These are phyloP conservation scores for Polyommatus icarus DNA, from an alignment of 2,888 invertebrate genomes.

Conservation along the genomic window DNA sequence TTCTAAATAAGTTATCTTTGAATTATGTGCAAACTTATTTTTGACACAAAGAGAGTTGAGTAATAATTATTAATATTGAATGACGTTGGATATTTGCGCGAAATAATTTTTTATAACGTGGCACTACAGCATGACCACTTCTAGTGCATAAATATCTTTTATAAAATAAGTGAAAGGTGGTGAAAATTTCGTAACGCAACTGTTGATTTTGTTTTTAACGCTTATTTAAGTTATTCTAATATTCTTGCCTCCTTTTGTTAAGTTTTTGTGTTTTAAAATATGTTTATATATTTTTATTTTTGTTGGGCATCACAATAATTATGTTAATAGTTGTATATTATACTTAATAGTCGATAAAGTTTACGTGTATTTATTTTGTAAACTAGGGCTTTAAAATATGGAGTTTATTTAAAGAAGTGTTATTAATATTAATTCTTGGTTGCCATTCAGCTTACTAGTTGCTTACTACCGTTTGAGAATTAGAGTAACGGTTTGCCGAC, in stretches of 20 bases:
- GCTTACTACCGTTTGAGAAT: neutral
- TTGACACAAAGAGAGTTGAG: neutral
- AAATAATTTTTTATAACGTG: neutral
- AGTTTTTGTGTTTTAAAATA: neutral
- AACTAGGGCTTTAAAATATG: slow-evolving; percentile 21
- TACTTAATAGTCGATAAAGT: neutral
- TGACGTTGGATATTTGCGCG: neutral
- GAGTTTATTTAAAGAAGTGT: slow-evolving; percentile 16
- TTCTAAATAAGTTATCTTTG: neutral
- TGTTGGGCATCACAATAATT: neutral
- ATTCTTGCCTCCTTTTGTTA: slow-evolving; percentile 5
- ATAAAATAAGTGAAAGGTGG: neutral
- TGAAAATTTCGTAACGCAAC: neutral
- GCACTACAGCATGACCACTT: neutral
- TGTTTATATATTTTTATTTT: neutral
- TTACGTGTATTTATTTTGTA: slow-evolving; percentile 16
- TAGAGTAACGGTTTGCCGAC: neutral
- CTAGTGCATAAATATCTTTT: neutral
- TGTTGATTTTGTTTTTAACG: slow-evolving; percentile 17
- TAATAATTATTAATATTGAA: neutral
- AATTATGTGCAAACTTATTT: neutral
- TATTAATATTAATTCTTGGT: slow-evolving; percentile 13
- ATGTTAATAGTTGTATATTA: neutral
- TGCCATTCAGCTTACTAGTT: neutral
- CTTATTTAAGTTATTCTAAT: slow-evolving; percentile 15